Evolutionary conservation across 2,888 invertebrate species (phyloP), one percentile per base, ranked within the genome.

Genomic region (Litoditis marina): DNA sequence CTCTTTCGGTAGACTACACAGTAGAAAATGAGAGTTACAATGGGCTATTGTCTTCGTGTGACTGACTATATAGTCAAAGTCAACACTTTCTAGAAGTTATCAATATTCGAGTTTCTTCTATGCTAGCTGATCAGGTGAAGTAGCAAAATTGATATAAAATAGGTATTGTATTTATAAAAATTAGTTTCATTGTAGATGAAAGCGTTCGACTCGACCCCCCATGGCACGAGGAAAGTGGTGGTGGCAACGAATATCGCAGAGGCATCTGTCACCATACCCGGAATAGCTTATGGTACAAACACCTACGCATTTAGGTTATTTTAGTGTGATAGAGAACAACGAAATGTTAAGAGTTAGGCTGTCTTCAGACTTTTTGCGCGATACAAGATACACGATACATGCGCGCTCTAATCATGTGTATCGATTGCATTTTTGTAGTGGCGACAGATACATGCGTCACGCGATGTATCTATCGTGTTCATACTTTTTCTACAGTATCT

Each of bases 211-310:
- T 80, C 80, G 25, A 77, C 81, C 16, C 77, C 83, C 2, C 79
- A 81, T 57, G 80, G 77, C 13, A 88, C 89, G 0, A 86, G 96
- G 31, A 96, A 95, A 85, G 89, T 95, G 27, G 89, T 98, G 0
- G 86, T 96, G 4, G 91, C 95, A 0, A 96, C 95, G 0, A 96
- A 96, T 82, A 91, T 98, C 57, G 95, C 96, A 0, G 96, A 98
- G 85, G 92, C 96, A 0, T 94, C 94, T 1, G 89, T 96, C 22
- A 96, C 96, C 0, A 93, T 96, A 79, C 89, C 91, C 3, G 94
- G 94, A 28, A 89, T 98, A 69, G 89, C 89, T 32, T 93, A 92
- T 84, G 91, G 92, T 92, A 85, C 85, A 83, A 69, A 27, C n/a
- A 54, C 6, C 6, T 19, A 13, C 36, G 19, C 16, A 19, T 46